Evolutionary conservation across 2,888 invertebrate species (phyloP), one percentile per base, ranked within the genome.

Genomic region (Phrixothrix hirtus): DNA sequence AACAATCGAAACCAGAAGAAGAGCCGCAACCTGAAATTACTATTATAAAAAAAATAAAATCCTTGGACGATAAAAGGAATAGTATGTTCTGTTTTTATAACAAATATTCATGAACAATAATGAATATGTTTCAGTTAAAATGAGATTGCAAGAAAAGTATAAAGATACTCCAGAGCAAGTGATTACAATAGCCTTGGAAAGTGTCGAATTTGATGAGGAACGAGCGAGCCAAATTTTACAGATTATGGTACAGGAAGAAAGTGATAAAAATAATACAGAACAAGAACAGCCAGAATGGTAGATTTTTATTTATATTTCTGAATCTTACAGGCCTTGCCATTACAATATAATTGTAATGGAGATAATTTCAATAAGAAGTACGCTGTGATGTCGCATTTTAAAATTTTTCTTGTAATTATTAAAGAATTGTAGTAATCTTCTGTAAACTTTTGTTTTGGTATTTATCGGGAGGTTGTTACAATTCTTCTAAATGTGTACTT

Each of bases 171-270:
- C 91, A 0, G 91, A 91, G 61, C 83, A 89, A 55, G 86, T 95
- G 7, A 84, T 95, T 39, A 77, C 84, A 1, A 86, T 95, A 73
- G 95, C 95, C 0, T 76, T 95, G 57, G 94, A 95, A 67, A 92
- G 92, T 67, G 92, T 92, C 0, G 86, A 89, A 67, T 95, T 86
- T 74, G 87, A 92, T 59, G 91, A 92, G 71, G 86, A 87, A 43
- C 81, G 88, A 44, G 91, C 93, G 0, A 85, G 83, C 59, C 88
- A 89, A 72, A 89, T 95, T 59, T 77, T 95, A 42, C 79, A 83
- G 61, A 86, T 87, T 17, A 88, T 87, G 71, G 76, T 83, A 5
- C 79, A 84, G 55, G 89, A 89, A 64, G 88, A 89, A 64, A 66
- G 47, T 15, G 48, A 52, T 4, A 64, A 60, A 27, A 39, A 29